These are phyloP conservation scores for Heliconius erato DNA, from an alignment of 2,888 invertebrate genomes.

Conservation along the genomic window DNA sequence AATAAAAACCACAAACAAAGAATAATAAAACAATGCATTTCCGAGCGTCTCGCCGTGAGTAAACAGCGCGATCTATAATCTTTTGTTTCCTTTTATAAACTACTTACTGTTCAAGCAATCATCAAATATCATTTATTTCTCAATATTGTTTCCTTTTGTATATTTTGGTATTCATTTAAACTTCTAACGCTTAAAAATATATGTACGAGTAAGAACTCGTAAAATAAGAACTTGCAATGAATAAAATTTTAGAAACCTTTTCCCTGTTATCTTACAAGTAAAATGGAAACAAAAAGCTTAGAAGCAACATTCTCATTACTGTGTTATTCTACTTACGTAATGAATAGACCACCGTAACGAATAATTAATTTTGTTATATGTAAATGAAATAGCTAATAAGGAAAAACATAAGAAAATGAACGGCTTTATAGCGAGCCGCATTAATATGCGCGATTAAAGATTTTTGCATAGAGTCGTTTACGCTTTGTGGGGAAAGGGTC, in stretches of 20 bases:
- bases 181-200: too few relatives aligned
- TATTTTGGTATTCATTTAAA: background rate
- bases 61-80: background rate
- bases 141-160: background rate
- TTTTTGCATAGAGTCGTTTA: constrained; percentile 77
- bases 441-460: constrained; percentile 71
- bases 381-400: constrained; percentile 45
- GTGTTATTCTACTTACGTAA: constrained; percentile 42
- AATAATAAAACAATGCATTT: constrained; percentile 39
- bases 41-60: constrained; percentile 24
- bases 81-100: background rate
- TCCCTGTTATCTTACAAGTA: constrained; percentile 23
- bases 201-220: too few relatives aligned
- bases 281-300: constrained; percentile 41
- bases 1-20: constrained; percentile 47
- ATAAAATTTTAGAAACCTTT: background rate
- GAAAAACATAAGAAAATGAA: constrained; percentile 56
- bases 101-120: background rate
- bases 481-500: constrained; percentile 74
- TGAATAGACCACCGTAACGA: constrained; percentile 34
- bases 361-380: constrained; percentile 46
- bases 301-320: constrained; percentile 40
- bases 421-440: constrained; percentile 61
- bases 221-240: too few relatives aligned
- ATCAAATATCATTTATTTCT: too few relatives aligned